Conservation (phyloP, 2,113 vertebrate genomes). For the Oreotrochilus melanogaster region DNA sequence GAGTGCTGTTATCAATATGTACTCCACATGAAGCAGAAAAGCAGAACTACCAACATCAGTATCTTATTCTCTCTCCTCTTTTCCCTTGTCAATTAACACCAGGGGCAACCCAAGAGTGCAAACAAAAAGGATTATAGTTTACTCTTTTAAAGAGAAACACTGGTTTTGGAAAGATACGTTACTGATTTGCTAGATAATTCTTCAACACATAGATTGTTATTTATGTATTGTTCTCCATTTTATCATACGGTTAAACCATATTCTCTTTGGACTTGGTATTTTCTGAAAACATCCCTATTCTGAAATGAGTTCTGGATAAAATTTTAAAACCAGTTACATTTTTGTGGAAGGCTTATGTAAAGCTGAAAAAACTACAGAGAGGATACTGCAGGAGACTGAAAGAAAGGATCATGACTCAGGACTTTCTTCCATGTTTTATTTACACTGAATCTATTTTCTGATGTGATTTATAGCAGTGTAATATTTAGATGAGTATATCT, state of each 20-base stretch:
- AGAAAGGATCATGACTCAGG: no score
- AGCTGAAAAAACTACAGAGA: background rate
- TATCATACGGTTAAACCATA: background rate
- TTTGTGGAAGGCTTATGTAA: background rate
- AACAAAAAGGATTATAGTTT: background rate
- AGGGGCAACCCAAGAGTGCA: background rate
- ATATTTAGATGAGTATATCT: background rate
- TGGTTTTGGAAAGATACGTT: background rate
- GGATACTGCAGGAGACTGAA: no score
- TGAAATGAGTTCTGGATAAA: background rate
- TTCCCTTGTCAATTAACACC: background rate
- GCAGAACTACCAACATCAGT: background rate
- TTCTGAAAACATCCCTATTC: background rate
- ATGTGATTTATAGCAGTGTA: background rate
- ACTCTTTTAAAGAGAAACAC: background rate
- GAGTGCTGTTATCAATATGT: background rate
- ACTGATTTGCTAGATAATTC: background rate
- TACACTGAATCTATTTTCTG: background rate
- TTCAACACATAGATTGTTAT: background rate
- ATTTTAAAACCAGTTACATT: background rate
- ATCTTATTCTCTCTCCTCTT: background rate
- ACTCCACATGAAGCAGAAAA: background rate
- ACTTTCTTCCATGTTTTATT: no score
- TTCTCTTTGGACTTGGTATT: background rate
- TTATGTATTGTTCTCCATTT: background rate